These are phyloP conservation scores for Polyergus mexicanus DNA, from an alignment of 1,140 invertebrate species.

Conservation along the genomic window DNA sequence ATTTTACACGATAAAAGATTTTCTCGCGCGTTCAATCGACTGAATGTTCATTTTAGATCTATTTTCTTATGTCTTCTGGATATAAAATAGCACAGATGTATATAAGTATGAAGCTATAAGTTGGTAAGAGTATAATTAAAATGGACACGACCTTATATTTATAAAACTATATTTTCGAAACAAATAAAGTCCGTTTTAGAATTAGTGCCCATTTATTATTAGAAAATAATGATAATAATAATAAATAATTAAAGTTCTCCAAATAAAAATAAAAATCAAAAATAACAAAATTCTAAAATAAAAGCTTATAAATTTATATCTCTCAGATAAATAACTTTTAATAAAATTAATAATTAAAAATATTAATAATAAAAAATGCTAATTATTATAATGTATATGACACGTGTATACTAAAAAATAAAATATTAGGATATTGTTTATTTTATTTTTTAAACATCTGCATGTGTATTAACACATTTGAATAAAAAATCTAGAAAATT, in stretches of 20 bases:
- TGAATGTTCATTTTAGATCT: not conserved
- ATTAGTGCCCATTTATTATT: too few relatives aligned
- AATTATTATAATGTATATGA: not conserved
- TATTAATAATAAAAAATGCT: too few relatives aligned
- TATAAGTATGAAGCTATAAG: constrained; percentile 23
- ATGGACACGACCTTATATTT: constrained; percentile 28
- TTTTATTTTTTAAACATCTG: too few relatives aligned
- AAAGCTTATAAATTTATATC: too few relatives aligned
- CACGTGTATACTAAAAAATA: not conserved
- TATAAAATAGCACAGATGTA: not conserved
- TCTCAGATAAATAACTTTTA: too few relatives aligned
- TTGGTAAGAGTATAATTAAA: constrained; percentile 6
- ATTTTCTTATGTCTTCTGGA: not conserved
- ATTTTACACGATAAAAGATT: constrained; percentile 20
- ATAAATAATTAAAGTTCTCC: too few relatives aligned
- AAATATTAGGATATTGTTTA: too few relatives aligned
- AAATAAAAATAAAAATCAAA: too few relatives aligned
- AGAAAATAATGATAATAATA: too few relatives aligned
- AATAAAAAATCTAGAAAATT: not conserved
- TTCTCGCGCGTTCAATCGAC: not conserved
- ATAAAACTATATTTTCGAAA: constrained; percentile 21
- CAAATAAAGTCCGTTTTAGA: not conserved
- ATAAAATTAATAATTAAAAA: too few relatives aligned
- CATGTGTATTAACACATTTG: not conserved
- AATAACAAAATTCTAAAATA: too few relatives aligned